A percentile compares a stretch with the other conserved stretches of the same genome.
Evolutionary conservation across 2,888 invertebrate species (phyloP).

Genomic region (Epirrita christyi): DNA sequence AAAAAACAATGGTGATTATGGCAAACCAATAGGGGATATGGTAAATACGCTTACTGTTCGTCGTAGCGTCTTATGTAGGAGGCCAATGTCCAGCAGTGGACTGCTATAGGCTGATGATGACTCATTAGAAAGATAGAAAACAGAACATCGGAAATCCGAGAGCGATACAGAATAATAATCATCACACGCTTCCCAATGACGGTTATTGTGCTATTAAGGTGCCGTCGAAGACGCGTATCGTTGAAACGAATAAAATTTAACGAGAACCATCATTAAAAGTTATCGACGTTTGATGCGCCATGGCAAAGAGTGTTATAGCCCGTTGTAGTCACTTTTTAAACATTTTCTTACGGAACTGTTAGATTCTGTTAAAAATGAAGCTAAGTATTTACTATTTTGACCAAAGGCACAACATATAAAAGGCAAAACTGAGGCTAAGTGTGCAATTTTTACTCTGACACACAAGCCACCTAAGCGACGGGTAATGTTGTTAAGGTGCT

Average conservation of each 20-base stretch:
- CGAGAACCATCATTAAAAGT: slow-evolving; percentile 2
- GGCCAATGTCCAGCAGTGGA: no score
- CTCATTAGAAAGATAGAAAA: background rate
- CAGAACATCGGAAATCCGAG: background rate
- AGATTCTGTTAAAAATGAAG: no score
- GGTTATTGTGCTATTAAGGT: slow-evolving; percentile 18
- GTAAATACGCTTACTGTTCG: no score
- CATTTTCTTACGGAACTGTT: no score
- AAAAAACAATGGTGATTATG: no score
- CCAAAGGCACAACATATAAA: background rate
- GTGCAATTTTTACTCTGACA: slow-evolving; percentile 18
- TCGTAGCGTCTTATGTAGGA: no score
- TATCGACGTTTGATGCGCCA: no score
- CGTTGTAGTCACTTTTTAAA: no score
- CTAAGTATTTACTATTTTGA: background rate
- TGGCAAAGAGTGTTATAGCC: no score
- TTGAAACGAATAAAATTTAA: slow-evolving; percentile 16
- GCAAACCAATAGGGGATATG: no score
- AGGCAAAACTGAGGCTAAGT: slow-evolving; percentile 9
- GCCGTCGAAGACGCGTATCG: slow-evolving; percentile 12
- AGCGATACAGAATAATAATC: slow-evolving; percentile 23
- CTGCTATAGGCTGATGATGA: no score
- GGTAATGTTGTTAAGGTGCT: slow-evolving; percentile 24
- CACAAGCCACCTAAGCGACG: slow-evolving; percentile 26
- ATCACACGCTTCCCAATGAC: slow-evolving; percentile 5